Evolutionary conservation across 2,113 vertebrate genomes (phyloP).

Genomic region (Calyptomena viridis): DNA sequence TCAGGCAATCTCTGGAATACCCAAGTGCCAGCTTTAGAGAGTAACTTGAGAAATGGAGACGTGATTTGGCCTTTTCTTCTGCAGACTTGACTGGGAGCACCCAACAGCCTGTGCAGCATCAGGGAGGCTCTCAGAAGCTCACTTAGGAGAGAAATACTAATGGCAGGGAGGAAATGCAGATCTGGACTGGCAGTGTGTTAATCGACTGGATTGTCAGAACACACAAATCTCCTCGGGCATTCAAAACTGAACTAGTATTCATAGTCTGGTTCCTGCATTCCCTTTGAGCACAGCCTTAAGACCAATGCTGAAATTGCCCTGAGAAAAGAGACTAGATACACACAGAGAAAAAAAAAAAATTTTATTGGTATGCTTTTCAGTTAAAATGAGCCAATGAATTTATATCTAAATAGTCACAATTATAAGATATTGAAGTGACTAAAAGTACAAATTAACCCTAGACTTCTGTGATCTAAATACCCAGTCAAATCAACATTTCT

Average conservation of each 20-base stretch:
- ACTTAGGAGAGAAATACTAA: background rate
- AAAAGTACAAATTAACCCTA: background rate
- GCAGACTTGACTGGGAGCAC: background rate
- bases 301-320: background rate
- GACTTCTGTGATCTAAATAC: background rate
- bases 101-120: rapidly evolving
- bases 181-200: background rate
- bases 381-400: background rate
- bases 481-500: background rate
- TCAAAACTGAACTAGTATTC: background rate
- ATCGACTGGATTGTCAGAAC: background rate
- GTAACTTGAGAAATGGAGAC: background rate
- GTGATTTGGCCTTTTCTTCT: background rate
- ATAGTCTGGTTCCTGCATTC: background rate
- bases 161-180: background rate
- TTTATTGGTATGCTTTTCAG: background rate
- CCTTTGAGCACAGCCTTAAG: background rate
- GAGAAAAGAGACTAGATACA: background rate
- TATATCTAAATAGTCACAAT: background rate
- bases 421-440: background rate
- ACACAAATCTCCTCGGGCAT: background rate
- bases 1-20: background rate
- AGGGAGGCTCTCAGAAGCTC: background rate
- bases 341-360: background rate
- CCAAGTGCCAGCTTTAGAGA: background rate